A percentile compares a stretch with the other conserved stretches of the same genome.
These are phyloP conservation scores for Misgurnus anguillicaudatus DNA, from an alignment of 2,113 vertebrate species.

Conservation along the genomic window DNA sequence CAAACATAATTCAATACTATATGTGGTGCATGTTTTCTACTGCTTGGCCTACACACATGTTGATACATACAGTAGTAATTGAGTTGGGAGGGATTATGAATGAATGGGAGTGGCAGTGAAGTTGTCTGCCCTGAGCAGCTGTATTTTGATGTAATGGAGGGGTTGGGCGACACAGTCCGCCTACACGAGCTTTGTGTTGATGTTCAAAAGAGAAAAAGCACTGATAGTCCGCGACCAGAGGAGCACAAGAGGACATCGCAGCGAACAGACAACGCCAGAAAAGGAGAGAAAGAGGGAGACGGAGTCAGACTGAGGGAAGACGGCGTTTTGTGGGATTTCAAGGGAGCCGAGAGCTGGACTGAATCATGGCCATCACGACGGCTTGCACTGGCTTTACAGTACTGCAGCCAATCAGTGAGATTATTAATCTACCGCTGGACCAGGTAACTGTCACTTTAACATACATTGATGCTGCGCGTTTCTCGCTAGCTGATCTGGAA, in stretches of 20 bases:
- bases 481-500: not conserved
- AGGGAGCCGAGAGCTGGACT: conserved; percentile 45
- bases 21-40: too few species aligned
- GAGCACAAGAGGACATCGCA: conserved; percentile 54
- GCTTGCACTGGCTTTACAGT: conserved; percentile 88
- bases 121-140: conserved; percentile 14
- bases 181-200: conserved; percentile 47
- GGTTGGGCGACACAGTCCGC: conserved; percentile 53
- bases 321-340: conserved; percentile 24
- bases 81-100: not conserved
- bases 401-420: conserved; percentile 91
- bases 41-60: too few species aligned
- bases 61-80: not conserved
- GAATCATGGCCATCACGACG: conserved; percentile 84
- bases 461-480: not conserved
- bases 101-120: conserved; percentile 12
- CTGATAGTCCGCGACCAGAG: conserved; percentile 62
- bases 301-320: conserved; percentile 45
- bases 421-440: conserved; percentile 89
- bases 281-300: conserved; percentile 32
- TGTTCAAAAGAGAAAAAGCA: conserved; percentile 55
- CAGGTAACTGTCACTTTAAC: conserved; percentile 77
- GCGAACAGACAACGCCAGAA: conserved; percentile 49
- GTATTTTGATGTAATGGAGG: conserved; percentile 35
- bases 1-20: too few species aligned